phyloP scores from a whole-genome alignment of 1,140 invertebrate genomes.

The Planococcus citri region DNA sequence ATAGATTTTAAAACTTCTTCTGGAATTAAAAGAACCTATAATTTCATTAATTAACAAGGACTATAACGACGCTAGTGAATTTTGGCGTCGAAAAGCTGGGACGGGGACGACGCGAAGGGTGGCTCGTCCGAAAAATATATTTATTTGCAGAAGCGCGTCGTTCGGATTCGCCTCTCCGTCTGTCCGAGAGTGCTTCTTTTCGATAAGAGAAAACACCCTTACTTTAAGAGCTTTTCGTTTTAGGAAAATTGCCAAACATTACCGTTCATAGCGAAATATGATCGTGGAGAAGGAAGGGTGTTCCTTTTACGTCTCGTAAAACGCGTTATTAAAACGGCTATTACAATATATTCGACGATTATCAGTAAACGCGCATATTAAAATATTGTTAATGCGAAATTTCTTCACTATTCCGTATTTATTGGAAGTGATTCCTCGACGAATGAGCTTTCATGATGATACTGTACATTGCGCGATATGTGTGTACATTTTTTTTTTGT shows the following conservation, averaged over 20 bases:
- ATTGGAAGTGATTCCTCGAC: neutral
- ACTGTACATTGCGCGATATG: neutral
- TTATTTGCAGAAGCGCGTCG: conserved; percentile 12
- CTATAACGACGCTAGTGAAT: neutral
- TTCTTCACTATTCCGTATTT: neutral
- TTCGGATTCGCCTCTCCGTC: conserved; percentile 14
- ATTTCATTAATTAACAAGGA: conserved; percentile 16
- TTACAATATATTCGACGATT: conserved; percentile 4
- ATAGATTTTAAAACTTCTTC: conserved; percentile 15
- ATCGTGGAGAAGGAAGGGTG: neutral
- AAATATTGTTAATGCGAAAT: neutral
- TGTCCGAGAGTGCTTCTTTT: conserved; percentile 16
- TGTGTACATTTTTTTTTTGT: neutral
- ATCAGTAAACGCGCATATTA: conserved; percentile 1
- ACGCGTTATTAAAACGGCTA: conserved; percentile 15
- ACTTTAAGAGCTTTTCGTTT: conserved; percentile 19
- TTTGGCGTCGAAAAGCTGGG: neutral
- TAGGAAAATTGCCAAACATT: conserved; percentile 19
- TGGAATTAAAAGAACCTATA: conserved; percentile 17
- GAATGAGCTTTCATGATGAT: neutral
- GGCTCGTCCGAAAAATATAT: conserved; percentile 10
- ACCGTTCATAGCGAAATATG: conserved; percentile 12
- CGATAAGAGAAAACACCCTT: conserved; percentile 20
- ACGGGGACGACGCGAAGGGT: neutral
- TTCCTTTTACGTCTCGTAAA: conserved; percentile 10